These are phyloP conservation scores for Procapra przewalskii DNA, from an alignment of 2,113 vertebrate genomes.

Conservation along the genomic window DNA sequence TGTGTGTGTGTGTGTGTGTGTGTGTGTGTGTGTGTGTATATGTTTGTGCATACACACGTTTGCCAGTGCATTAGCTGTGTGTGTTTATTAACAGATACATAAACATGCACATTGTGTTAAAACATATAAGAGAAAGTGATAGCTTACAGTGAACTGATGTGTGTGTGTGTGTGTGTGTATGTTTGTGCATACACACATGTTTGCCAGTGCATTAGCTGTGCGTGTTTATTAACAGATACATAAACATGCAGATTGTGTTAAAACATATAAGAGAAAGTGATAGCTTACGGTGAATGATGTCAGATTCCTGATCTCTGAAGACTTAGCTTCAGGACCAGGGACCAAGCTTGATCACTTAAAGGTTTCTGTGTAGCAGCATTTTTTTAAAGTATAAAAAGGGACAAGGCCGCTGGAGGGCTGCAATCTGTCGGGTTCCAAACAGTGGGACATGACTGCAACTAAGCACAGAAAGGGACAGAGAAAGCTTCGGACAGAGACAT, in stretches of 20 bases:
- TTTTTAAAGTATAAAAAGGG: background rate
- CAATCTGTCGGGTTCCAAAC: background rate
- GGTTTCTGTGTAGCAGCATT: background rate
- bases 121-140: background rate
- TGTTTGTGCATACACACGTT: background rate
- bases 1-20: background rate
- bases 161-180: background rate
- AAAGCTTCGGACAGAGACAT: background rate
- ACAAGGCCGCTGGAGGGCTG: background rate
- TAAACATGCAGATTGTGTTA: background rate
- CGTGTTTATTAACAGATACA: background rate
- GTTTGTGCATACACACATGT: background rate
- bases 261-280: background rate
- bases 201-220: background rate
- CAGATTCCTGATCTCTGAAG: background rate
- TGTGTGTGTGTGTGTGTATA: background rate
- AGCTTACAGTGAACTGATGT: background rate
- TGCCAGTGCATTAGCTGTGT: background rate
- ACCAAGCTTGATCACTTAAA: background rate
- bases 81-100: background rate
- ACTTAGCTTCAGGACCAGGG: background rate
- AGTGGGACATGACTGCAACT: accelerated
- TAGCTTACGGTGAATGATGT: background rate
- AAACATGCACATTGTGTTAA: background rate
- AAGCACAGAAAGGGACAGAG: background rate